These are phyloP conservation scores for Prenolepis imparis DNA, from an alignment of 2,888 invertebrate species.

Conservation along the genomic window DNA sequence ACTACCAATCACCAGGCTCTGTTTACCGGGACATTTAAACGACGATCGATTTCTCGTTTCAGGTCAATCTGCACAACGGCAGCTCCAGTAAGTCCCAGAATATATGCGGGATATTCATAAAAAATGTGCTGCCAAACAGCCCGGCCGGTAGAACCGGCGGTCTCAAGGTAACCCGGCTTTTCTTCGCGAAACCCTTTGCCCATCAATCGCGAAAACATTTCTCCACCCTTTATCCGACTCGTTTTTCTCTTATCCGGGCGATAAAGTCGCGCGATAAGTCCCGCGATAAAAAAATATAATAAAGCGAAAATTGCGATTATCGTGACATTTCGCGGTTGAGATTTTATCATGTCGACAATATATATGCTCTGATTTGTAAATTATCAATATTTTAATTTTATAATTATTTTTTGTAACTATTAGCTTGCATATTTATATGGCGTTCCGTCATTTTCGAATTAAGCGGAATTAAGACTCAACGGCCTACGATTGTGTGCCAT, in stretches of 20 bases:
- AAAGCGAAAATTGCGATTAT: background rate
- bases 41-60: constrained; percentile 71
- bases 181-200: background rate
- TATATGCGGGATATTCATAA: constrained; percentile 98
- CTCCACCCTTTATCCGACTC: background rate
- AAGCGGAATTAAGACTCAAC: constrained; percentile 6
- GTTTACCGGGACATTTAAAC: constrained; percentile 23
- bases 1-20: constrained; percentile 9
- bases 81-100: constrained; percentile 90
- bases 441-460: background rate
- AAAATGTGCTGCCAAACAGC: constrained; percentile 97
- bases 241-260: background rate
- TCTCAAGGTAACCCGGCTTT: constrained; percentile 89
- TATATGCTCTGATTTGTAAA: background rate
- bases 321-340: background rate
- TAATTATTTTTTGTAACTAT: background rate
- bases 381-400: constrained; percentile 1
- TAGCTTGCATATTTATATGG: background rate
- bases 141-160: constrained; percentile 97
- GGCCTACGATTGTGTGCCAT: background rate
- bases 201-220: constrained; percentile 11
- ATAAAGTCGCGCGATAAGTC: no score
- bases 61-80: constrained; percentile 92
- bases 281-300: constrained; percentile 29
- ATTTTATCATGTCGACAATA: background rate